Evolutionary conservation across 2,888 invertebrate genomes (phyloP), one percentile per base, ranked within the genome.

Genomic region (Tortricodes alternella): DNA sequence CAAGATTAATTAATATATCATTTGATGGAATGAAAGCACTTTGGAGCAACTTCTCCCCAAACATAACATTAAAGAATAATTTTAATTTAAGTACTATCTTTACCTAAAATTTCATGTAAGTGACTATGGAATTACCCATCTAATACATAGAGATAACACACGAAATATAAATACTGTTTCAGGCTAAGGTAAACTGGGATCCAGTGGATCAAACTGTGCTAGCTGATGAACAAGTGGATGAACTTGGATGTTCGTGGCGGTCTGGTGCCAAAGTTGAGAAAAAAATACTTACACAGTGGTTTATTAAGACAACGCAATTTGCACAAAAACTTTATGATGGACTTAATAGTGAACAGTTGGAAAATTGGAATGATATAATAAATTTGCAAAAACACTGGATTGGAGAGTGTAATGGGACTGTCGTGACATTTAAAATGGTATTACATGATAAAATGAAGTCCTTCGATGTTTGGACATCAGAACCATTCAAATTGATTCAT

Each of bases 191-290:
- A 0, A 99, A 99, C 87, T 99, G 99, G 99, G 99, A 99, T 91
- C 99, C 99, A 1, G 92, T 99, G 0, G 99, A 99, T 86, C 89
- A 96, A 83, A 99, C 99, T 2, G 99, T 99, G 1, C 85, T 99
- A 62, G 99, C 99, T 3, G 97, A 99, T 85, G 99, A 99, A 80
- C 99, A 99, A 92, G 98, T 99, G 2, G 98, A 98, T 88, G 94
- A 93, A 41, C 93, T 95, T 71, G 97, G 98, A 8, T 92, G 93
- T 70, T 98, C 98, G 0, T 99, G 99, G 99, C 92, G 99, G 58
- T 99, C 99, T 3, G 99, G 99, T 1, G 99, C 97, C 5, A 94
- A 94, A 84, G 98, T 98, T 5, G 96, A 99, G 80, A 97, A 96
- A 72, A 96, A 94, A 81, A 85, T 95, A 57, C 91, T 99, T 0